Evolutionary conservation across 2,797 vertebrate species (phyloP).

Genomic region (Pseudomugil tenellus): DNA sequence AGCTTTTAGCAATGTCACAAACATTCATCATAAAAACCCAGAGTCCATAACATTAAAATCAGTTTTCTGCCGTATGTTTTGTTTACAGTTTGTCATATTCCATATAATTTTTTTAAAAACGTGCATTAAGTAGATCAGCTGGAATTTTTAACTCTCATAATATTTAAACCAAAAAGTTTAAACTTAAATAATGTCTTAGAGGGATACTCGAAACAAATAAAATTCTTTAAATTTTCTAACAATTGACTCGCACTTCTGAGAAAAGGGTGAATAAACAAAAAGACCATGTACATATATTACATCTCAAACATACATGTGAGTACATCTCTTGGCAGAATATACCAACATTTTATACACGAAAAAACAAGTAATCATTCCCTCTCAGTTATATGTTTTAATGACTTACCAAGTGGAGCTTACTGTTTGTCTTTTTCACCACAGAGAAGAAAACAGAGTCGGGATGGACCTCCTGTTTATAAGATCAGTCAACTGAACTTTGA

Average conservation of each 20-base stretch:
- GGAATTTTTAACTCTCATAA: neutral
- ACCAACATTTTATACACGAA: neutral
- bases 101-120: neutral
- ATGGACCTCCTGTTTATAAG: slow-evolving; percentile 31
- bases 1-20: neutral
- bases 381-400: neutral
- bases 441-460: slow-evolving; percentile 19
- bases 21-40: too few relatives aligned
- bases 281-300: neutral
- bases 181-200: neutral
- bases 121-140: neutral
- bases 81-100: neutral
- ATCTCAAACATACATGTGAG: neutral
- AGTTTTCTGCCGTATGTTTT: neutral
- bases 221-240: neutral
- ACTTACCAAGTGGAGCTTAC: slow-evolving; percentile 44
- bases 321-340: neutral
- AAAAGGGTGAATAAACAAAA: neutral
- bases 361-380: neutral
- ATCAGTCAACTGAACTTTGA: slow-evolving; percentile 61
- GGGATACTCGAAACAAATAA: neutral
- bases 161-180: neutral
- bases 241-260: neutral
- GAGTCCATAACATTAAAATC: neutral
- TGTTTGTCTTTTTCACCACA: slow-evolving; percentile 14